A percentile compares a stretch with the other conserved stretches of the same genome.
Evolutionary conservation across 37 sponge, comb jelly and placozoan species (phyloP).

Genomic region (Theonella swinhoei): DNA sequence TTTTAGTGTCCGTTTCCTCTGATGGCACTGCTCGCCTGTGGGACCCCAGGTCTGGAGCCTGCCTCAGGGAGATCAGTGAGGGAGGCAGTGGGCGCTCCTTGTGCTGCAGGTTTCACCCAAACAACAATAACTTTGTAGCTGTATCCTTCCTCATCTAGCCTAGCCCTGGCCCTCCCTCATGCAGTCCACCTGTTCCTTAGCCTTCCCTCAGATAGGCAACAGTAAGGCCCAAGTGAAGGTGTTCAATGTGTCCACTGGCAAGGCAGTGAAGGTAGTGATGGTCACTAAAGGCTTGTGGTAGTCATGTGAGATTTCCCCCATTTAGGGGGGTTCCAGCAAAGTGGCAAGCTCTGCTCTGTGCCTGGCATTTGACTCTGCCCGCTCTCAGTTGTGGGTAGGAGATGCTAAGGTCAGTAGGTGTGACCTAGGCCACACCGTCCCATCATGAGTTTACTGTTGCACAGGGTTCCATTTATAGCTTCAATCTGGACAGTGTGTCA

Average conservation of each 20-base stretch:
- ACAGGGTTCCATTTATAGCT: conserved; percentile 81
- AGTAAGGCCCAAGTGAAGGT: conserved; percentile 80
- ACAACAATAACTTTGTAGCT: conserved; percentile 64
- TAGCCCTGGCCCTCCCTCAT: not conserved
- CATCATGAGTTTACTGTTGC: not conserved
- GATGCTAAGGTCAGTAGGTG: conserved; percentile 74
- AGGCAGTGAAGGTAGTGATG: conserved; percentile 53
- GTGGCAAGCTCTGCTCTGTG: conserved; percentile 70
- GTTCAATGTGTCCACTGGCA: conserved; percentile 92
- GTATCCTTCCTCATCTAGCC: conserved; percentile 43
- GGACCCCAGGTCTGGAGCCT: conserved; percentile 65
- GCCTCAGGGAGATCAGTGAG: conserved; percentile 73
- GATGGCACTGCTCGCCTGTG: conserved; percentile 86
- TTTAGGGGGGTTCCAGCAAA: conserved; percentile 75
- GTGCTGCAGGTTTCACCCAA: conserved; percentile 68
- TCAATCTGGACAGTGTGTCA: conserved; percentile 60
- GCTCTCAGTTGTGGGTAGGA: conserved; percentile 76
- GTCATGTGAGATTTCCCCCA: not conserved
- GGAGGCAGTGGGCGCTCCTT: conserved; percentile 28
- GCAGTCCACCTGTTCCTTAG: not conserved
- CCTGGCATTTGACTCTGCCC: conserved; percentile 77
- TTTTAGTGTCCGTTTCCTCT: conserved; percentile 80
- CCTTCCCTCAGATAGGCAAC: conserved; percentile 68
- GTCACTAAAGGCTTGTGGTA: not conserved
- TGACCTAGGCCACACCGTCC: too few relatives aligned